These are phyloP conservation scores for Epizoanthus illoricatus DNA, from an alignment of 92 coral and sea anemone species.

Conservation along the genomic window DNA sequence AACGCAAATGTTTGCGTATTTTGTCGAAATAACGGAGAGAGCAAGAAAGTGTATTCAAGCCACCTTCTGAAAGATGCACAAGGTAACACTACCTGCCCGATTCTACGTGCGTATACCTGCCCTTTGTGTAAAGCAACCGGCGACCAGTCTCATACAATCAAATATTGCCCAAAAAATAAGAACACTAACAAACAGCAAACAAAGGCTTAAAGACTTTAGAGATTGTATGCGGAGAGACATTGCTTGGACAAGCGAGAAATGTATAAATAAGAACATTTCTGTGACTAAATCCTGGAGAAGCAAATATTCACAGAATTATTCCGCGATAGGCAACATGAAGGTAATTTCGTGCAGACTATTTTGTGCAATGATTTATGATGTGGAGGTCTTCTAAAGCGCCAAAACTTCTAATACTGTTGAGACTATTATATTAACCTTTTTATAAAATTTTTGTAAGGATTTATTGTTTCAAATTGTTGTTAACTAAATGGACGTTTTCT, in stretches of 20 bases:
- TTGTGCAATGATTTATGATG: constrained; percentile 9
- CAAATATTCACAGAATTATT: not conserved
- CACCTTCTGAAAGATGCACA: constrained; percentile 94
- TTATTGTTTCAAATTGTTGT: constrained; percentile 25
- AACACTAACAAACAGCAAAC: constrained; percentile 64
- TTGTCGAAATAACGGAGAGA: constrained; percentile 98
- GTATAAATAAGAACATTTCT: not conserved
- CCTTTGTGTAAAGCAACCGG: constrained; percentile 98
- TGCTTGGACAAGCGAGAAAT: not conserved
- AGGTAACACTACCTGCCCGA: constrained; percentile 96
- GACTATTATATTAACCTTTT: constrained; percentile 27
- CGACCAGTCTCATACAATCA: constrained; percentile 94
- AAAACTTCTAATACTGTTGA: constrained; percentile 17
- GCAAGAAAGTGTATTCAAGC: constrained; percentile 96
- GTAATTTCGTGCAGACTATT: not conserved
- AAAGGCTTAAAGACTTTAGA: constrained; percentile 14
- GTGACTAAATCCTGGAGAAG: not conserved
- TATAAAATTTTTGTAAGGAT: constrained; percentile 19
- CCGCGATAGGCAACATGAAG: not conserved
- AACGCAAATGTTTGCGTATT: constrained; percentile 99
- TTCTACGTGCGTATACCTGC: constrained; percentile 96
- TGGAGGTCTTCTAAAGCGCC: constrained; percentile 17
- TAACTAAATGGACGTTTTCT: constrained; percentile 25
- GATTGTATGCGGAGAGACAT: not conserved
- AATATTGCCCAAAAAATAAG: constrained; percentile 98